Evolutionary conservation across 2,888 invertebrate species (phyloP), one percentile per base, ranked within the genome.

Genomic region (Ornithoptera priamus): DNA sequence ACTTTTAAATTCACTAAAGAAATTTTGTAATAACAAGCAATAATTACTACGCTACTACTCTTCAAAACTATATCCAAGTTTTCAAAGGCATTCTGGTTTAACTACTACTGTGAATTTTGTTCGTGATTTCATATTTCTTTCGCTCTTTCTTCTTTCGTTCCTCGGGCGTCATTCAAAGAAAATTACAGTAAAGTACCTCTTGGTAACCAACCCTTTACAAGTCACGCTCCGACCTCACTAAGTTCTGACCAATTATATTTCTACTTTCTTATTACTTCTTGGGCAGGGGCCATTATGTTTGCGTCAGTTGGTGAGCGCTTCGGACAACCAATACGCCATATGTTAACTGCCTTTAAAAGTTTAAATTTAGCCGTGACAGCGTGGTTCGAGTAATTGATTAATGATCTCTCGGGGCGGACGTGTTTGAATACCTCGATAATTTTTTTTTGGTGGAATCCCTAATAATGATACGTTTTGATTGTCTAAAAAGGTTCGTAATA

Each of bases 401-500:
- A 92, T 90, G 86, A 83, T 78, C 80, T 78, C 81, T 79, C 78
- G 80, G 85, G 87, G 88, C 90, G 89, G 90, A 90, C 90, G 85
- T 87, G 87, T 86, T 89, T 89, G 87, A 89, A 89, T 83, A 87
- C 81, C 78, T 77, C 84, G 81, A 86, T 87, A 84, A 17, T 17
- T 80, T 83, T 87, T 90, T 90, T 89, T 90, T 91, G 81, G 86
- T 75, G 77, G 80, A 85, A 88, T 87, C 86, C 84, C 86, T 81
- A 81, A 81, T 91, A 91, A 91, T 91, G 86, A 91, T 92, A 90
- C 86, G 86, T 87, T 90, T 80, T 85, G 89, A 90, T 91, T 89
- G 85, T 87, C 84, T 87, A 81, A 81, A 81, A 81, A 81, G 83
- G 81, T 79, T 74, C 79, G 80, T 81, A 81, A 81, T 80, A 80